Evolutionary conservation across 2,888 invertebrate species (phyloP).

Genomic region (Pollenia labialis): DNA sequence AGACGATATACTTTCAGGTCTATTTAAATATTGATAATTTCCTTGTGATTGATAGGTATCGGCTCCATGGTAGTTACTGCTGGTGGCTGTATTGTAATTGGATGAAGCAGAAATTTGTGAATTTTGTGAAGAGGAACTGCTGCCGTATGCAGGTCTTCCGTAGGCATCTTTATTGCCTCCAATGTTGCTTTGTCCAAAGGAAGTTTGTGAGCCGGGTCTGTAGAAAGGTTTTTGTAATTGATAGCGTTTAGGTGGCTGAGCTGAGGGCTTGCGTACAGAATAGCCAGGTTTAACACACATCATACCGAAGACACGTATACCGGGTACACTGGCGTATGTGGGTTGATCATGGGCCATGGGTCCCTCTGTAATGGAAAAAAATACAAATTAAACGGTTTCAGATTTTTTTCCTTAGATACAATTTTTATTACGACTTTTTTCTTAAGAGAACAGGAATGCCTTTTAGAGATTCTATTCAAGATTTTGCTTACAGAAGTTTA

Average conservation of each 20-base stretch:
- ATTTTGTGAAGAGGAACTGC: constrained; percentile 44
- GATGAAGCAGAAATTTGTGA: constrained; percentile 75
- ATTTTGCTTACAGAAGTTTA: too few relatives aligned
- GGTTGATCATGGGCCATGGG: constrained; percentile 97
- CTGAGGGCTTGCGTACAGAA: constrained; percentile 82
- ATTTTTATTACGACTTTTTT: too few relatives aligned
- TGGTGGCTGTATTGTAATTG: constrained; percentile 65
- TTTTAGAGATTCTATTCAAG: too few relatives aligned
- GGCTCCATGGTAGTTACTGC: constrained; percentile 78
- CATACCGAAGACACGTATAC: constrained; percentile 97
- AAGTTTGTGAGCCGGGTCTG: constrained; percentile 78
- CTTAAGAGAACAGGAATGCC: too few relatives aligned
- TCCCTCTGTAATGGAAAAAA: constrained; percentile 87
- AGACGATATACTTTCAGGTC: constrained; percentile 81
- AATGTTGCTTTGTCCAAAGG: constrained; percentile 70
- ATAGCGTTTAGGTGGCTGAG: constrained; percentile 83
- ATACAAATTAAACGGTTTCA: background rate
- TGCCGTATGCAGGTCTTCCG: constrained; percentile 76
- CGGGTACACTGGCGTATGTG: constrained; percentile 96
- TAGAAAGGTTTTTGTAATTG: constrained; percentile 83
- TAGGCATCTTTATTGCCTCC: constrained; percentile 73
- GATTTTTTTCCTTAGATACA: too few relatives aligned
- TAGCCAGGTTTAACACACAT: constrained; percentile 90
- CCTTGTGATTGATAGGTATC: constrained; percentile 77
- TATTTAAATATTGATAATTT: constrained; percentile 83